phyloP scores from a whole-genome alignment of 2,888 invertebrate genomes.

The Tenthredo notha region DNA sequence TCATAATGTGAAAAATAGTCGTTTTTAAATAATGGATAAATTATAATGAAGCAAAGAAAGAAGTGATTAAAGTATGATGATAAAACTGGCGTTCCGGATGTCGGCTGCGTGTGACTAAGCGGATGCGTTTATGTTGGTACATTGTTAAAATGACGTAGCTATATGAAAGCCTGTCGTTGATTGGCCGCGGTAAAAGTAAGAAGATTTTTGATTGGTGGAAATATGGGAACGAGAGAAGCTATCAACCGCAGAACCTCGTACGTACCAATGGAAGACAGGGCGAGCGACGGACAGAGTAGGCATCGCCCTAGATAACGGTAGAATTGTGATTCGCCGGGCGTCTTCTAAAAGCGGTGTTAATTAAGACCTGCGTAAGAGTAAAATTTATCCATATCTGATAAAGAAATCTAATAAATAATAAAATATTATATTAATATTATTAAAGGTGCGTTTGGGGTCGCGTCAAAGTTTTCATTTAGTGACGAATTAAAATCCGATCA shows the following conservation, averaged over 20 bases:
- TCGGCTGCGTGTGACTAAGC: slow-evolving; percentile 51
- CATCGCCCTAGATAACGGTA: slow-evolving; percentile 77
- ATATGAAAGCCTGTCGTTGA: slow-evolving; percentile 4
- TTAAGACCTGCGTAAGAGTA: neutral
- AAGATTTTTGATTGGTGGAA: neutral
- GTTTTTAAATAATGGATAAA: neutral
- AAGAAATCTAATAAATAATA: neutral
- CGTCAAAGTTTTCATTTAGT: neutral
- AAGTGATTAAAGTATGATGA: neutral
- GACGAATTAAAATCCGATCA: neutral
- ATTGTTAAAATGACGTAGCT: slow-evolving; percentile 2
- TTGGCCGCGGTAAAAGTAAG: slow-evolving; percentile 31
- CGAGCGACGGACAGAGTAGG: slow-evolving; percentile 67
- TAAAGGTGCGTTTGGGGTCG: neutral
- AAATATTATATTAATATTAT: neutral
- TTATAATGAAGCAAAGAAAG: neutral
- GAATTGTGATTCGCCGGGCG: slow-evolving; percentile 67
- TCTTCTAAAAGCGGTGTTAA: slow-evolving; percentile 34
- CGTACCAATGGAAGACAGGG: slow-evolving; percentile 57
- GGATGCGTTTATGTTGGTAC: slow-evolving; percentile 35
- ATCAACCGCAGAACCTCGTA: slow-evolving; percentile 2
- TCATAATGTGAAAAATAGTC: neutral
- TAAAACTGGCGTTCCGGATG: slow-evolving; percentile 43
- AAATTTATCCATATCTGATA: neutral
- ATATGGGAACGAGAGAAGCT: neutral